Conservation (phyloP, 2,113 vertebrate genomes). For the Plectropomus leopardus region DNA sequence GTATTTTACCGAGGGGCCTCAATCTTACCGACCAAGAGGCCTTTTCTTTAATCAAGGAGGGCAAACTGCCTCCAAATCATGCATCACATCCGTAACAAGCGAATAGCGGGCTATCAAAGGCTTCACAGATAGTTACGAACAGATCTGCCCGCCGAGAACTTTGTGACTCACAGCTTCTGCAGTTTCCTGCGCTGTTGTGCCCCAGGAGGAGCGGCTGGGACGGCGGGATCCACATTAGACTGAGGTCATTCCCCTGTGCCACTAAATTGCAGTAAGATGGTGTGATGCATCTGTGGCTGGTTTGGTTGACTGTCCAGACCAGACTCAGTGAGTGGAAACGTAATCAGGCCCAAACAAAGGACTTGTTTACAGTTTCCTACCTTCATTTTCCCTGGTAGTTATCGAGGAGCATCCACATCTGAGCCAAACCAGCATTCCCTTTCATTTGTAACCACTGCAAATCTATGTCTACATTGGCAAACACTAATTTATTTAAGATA, state of each 20-base stretch:
- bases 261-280: constrained; percentile 72
- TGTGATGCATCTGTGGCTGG: constrained; percentile 72
- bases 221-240: constrained; percentile 56
- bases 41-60: constrained; percentile 85
- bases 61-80: constrained; percentile 78
- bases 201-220: constrained; percentile 28
- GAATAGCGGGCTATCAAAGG: constrained; percentile 74
- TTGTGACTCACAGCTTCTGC: constrained; percentile 81
- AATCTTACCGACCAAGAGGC: constrained; percentile 52
- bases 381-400: constrained; percentile 39
- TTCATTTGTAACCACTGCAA: constrained; percentile 8
- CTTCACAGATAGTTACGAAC: constrained; percentile 79
- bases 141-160: constrained; percentile 68
- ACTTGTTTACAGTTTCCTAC: constrained; percentile 45
- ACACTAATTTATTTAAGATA: background rate
- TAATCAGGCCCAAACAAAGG: constrained; percentile 52
- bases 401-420: constrained; percentile 20
- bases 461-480: background rate
- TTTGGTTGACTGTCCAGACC: constrained; percentile 67
- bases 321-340: constrained; percentile 61
- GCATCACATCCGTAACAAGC: constrained; percentile 83
- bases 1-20: constrained; percentile 70
- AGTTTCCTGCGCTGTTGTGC: constrained; percentile 76
- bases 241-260: constrained; percentile 71
- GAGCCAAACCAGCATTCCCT: constrained; percentile 12